Base-by-base conservation (phyloP, 2,797 vertebrate species). In the Melanitta fusca region DNA sequence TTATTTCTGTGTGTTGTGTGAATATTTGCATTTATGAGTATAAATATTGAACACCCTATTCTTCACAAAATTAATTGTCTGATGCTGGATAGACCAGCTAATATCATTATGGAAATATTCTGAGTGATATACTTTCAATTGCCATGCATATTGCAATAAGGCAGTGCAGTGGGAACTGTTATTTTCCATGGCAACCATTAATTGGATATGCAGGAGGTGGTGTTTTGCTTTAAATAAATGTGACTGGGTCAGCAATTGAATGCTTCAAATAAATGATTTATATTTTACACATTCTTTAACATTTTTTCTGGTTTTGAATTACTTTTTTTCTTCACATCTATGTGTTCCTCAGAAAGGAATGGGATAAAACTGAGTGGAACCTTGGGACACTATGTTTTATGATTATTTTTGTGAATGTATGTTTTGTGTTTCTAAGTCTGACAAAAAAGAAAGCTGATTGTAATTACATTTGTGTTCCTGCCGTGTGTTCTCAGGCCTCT, bases 141-240 rank as follows among this genome's bases (percentile, higher is more conserved):
- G 74, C 60, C 47, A 71, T 93, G 77, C 89, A 90, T 95, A 87
- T 71, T 95, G 34, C 57, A 95, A 73, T 88, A 89, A 95, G 61
- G 54, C 27, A 80, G n/a, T 93, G 56, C 6, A 3, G 25, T 74
- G 47, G 60, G 39, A 95, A 89, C 83, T 65, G 61, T 93, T 77
- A 91, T 91, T 96, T 95, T 69, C 96, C 88, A 97, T 96, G 83
- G 74, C 38, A 97, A 96, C 94, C 78, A 85, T 96, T 96, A 96
- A 95, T 91, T 96, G 74, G 83, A 88, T 96, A 93, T 93, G 78
- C 83, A 80, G 78, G 18, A 91, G n/a, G 65, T 80, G 39, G 45
- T 89, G 66, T 92, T 96, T 95, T 85, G 6, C 78, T 95, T 94
- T 95, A 93, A 95, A 93, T 96, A 96, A 95, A 93, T 81, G 60